phyloP scores from a whole-genome alignment of 2,113 vertebrate species.

The Anser brachyrhynchus region DNA sequence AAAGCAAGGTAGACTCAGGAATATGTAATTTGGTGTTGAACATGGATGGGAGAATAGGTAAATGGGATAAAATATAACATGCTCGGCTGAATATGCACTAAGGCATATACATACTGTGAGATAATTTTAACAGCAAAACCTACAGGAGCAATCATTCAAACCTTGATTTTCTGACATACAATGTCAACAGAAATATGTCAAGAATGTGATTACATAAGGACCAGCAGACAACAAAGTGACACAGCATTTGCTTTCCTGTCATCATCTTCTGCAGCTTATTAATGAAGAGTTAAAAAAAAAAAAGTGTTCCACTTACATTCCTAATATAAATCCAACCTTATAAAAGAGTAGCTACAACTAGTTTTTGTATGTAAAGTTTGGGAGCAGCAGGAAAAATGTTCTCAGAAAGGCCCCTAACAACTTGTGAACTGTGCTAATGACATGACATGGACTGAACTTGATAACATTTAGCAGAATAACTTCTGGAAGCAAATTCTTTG shows the following conservation, averaged over 20 bases:
- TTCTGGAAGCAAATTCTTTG: background rate
- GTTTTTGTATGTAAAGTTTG: background rate
- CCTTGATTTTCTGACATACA: constrained; percentile 55
- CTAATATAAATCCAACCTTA: constrained; percentile 8
- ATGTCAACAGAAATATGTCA: constrained; percentile 52
- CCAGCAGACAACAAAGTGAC: constrained; percentile 46
- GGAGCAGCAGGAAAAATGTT: constrained; percentile 29
- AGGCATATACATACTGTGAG: background rate
- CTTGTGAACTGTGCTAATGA: constrained; percentile 21
- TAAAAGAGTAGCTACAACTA: background rate
- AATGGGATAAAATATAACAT: constrained; percentile 11
- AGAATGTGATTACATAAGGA: constrained; percentile 58
- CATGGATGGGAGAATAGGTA: background rate
- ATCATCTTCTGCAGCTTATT: constrained; percentile 54
- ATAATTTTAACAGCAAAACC: constrained; percentile 60
- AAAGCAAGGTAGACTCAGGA: background rate
- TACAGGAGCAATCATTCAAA: constrained; percentile 64
- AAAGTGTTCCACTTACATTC: constrained; percentile 19
- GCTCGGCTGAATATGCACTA: background rate
- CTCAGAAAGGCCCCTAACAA: background rate
- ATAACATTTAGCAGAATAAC: constrained; percentile 30
- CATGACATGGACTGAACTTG: background rate
- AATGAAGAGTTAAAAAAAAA: constrained; percentile 14
- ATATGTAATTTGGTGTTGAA: background rate
- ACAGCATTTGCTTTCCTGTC: constrained; percentile 61